Base-by-base conservation (phyloP, 2,797 vertebrate genomes). In the Rhinatrema bivittatum region DNA sequence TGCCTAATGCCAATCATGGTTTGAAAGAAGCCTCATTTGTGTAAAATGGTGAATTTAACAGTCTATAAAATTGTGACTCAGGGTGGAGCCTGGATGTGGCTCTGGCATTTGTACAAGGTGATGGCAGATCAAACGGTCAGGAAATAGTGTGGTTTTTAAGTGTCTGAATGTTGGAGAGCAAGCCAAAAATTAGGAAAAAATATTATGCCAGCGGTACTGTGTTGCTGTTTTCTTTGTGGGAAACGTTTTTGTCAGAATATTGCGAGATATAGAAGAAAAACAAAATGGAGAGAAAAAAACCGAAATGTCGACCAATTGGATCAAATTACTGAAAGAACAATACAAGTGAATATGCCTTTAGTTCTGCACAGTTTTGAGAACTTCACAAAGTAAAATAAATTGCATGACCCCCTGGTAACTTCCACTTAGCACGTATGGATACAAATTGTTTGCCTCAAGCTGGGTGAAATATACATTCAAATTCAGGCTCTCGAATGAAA, bases 371-470 rank as follows among this genome's bases (percentile, higher is more conserved):
- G 61, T 70, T 83, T 57, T 51, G 61, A 68, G 80, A 81, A 81
- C 70, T 79, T 75, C 42, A 51, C 63, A 56, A 77, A 79, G 63
- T 79, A 70, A 70, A 78, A 78, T 60, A 75, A 79, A 80, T 77
- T 78, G 69, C 61, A 49, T 65, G 81, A 74, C 73, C 68, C 62
- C 74, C 78, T 34, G 48, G 76, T 72, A 81, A 70, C 68, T 78
- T 76, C 68, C 60, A 75, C 62, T 69, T 34, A 74, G 68, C 83
- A 82, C 68, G 68, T 74, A 71, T 36, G 61, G 67, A 66, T 63
- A 76, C 63, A 80, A 81, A 80, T 74, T 78, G 75, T 84, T 83
- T 81, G 80, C 83, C 76, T 82, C 78, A 84, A 82, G 76, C 80
- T 82, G 75, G 65, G 74, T 65, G 67, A 78, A 81, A 86, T 75